Conservation (phyloP, 2,113 vertebrate genomes). For the Sporophila hypoxantha region DNA sequence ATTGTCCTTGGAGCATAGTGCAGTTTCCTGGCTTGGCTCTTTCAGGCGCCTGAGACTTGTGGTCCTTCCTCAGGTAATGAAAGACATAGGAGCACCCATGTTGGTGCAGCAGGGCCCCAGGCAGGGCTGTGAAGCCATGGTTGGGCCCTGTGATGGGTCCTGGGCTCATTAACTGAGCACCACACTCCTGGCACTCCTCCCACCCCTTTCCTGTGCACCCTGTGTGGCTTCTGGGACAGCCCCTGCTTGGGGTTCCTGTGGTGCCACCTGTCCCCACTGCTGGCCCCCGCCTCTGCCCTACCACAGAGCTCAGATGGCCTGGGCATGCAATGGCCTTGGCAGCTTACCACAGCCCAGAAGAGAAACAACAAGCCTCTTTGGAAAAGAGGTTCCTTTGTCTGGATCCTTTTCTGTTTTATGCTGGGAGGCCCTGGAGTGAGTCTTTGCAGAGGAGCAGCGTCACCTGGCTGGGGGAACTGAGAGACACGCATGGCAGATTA, state of each 20-base stretch:
- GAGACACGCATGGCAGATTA: background rate
- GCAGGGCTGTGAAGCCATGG: background rate
- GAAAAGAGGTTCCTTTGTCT: background rate
- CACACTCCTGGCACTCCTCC: fast-evolving
- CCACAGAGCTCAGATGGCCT: background rate
- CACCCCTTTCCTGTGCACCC: background rate
- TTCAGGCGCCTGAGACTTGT: background rate
- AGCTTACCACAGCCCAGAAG: background rate
- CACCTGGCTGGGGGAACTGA: background rate
- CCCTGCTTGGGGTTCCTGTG: background rate
- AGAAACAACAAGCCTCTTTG: background rate
- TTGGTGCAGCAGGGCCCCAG: background rate
- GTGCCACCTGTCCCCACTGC: background rate
- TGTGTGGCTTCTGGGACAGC: background rate
- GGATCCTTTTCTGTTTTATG: background rate
- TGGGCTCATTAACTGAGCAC: background rate
- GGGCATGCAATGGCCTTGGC: background rate
- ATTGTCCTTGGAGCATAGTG: background rate
- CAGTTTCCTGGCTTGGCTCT: background rate
- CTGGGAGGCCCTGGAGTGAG: background rate
- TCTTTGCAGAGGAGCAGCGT: background rate
- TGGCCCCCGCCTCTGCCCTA: background rate
- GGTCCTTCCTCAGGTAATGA: background rate
- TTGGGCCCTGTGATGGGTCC: background rate
- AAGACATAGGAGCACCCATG: fast-evolving